Evolutionary conservation across 1,140 invertebrate genomes (phyloP).

Genomic region (Musca domestica): DNA sequence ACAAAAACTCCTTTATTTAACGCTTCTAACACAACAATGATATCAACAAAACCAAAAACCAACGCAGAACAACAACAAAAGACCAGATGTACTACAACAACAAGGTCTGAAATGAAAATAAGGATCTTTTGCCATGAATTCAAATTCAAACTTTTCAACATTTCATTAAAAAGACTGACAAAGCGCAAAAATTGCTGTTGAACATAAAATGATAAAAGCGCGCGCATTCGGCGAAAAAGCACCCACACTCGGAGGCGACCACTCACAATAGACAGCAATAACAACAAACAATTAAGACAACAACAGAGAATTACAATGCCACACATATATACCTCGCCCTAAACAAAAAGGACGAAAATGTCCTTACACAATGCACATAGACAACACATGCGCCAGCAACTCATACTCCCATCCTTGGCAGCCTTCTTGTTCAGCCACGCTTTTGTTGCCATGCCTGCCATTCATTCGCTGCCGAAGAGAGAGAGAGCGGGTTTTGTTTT

Average conservation of each 20-base stretch:
- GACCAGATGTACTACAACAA: no score
- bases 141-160: conserved; percentile 1
- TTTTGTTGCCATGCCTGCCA: background rate
- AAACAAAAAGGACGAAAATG: background rate
- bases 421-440: background rate
- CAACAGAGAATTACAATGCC: background rate
- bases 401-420: background rate
- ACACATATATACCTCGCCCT: background rate
- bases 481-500: no score
- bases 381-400: conserved; percentile 8
- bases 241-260: background rate
- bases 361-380: conserved; percentile 10
- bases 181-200: conserved; percentile 3
- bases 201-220: background rate
- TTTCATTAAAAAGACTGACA: conserved; percentile 17
- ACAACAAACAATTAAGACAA: background rate
- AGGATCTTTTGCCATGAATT: no score
- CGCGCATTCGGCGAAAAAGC: conserved; percentile 9
- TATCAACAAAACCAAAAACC: no score
- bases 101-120: no score
- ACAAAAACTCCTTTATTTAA: conserved; percentile 19
- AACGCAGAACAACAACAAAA: no score
- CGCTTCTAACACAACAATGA: background rate
- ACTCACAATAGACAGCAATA: background rate
- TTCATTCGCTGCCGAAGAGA: no score